phyloP scores from a whole-genome alignment of 2,888 invertebrate genomes.

The Drosophila anomalata region DNA sequence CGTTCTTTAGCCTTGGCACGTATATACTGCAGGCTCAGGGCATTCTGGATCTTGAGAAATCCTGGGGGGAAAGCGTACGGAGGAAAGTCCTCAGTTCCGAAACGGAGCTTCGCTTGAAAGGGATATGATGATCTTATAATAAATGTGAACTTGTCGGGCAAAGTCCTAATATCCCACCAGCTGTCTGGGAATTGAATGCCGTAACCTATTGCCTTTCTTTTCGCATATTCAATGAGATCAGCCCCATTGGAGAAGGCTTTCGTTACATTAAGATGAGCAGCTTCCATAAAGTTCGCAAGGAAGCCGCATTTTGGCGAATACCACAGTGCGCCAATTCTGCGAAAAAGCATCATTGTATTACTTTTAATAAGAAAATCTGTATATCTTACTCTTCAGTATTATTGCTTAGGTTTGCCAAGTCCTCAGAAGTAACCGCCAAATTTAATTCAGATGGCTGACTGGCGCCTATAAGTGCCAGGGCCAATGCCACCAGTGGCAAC shows the following conservation, averaged over 20 bases:
- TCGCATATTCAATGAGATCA: neutral
- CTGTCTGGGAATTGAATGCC: slow-evolving; percentile 6
- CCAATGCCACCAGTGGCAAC: neutral
- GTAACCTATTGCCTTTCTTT: neutral
- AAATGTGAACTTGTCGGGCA: slow-evolving; percentile 3
- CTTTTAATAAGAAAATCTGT: no score
- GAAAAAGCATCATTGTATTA: neutral
- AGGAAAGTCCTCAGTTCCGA: neutral
- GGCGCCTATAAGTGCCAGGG: no score
- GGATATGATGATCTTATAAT: neutral
- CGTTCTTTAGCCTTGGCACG: neutral
- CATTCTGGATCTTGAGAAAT: neutral
- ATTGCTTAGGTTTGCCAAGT: no score
- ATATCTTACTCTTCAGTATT: no score
- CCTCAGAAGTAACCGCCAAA: no score
- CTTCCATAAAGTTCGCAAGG: neutral
- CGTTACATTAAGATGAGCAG: neutral
- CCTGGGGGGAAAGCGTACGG: neutral
- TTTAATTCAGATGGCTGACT: no score
- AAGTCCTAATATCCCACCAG: neutral
- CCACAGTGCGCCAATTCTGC: neutral
- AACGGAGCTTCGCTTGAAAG: neutral
- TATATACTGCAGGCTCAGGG: neutral
- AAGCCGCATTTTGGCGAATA: neutral
- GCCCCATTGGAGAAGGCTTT: neutral